A percentile compares a stretch with the other conserved stretches of the same genome.
phyloP scores from a whole-genome alignment of 2,888 invertebrate genomes.

The Ommatoiulus sabulosus region DNA sequence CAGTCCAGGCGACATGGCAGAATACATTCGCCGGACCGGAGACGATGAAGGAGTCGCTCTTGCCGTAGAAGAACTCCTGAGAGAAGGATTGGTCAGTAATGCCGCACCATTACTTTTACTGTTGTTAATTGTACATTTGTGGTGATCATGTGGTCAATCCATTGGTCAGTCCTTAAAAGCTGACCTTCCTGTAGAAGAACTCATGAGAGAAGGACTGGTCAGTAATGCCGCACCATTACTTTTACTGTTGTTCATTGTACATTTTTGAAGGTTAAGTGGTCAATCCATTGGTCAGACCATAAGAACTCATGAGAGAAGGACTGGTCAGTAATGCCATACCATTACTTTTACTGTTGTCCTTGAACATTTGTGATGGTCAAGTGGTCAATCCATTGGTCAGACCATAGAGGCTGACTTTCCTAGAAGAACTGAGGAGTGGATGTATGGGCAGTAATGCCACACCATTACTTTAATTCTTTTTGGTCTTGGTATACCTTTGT shows the following conservation, averaged over 20 bases:
- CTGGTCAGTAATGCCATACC: constrained; percentile 68
- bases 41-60: constrained; percentile 82
- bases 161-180: constrained; percentile 67
- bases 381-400: no score
- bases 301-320: constrained; percentile 80
- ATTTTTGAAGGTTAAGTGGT: no score
- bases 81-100: constrained; percentile 75
- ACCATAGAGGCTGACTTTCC: constrained; percentile 74
- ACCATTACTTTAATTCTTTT: no score
- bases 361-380: no score
- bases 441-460: constrained; percentile 71
- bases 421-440: constrained; percentile 80
- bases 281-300: no score
- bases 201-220: constrained; percentile 79
- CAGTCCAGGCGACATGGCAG: constrained; percentile 81
- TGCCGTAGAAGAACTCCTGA: constrained; percentile 81
- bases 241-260: no score
- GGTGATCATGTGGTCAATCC: no score
- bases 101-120: not conserved
- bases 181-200: constrained; percentile 80
- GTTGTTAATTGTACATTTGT: no score
- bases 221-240: not conserved
- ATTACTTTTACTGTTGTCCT: no score
- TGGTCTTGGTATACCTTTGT: no score
- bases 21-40: constrained; percentile 85